Base-by-base conservation (phyloP, 2,888 invertebrate genomes). In the Drosophila subsilvestris region DNA sequence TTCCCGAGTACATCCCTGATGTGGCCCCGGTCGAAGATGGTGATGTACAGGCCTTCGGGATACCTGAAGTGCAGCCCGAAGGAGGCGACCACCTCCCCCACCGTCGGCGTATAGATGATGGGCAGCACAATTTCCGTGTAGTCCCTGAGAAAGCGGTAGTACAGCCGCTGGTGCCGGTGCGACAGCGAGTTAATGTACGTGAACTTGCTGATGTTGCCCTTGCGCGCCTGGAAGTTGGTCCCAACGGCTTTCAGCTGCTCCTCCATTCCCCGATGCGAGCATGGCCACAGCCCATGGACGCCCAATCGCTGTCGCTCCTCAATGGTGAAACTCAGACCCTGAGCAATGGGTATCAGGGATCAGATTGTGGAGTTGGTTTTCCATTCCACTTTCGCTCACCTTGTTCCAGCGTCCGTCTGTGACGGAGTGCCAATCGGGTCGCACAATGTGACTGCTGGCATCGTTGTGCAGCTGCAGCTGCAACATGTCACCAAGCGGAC, bases 21-120 rank as follows among this genome's bases (percentile, higher is more conserved):
- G 43, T 77, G 78, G 3, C 73, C 75, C 1, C 63, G 60, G 45
- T 80, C 80, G 12, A 51, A 50, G 2, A 55, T 62, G 37, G 68
- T 80, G 1, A 80, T 29, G 92, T 97, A 99, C 22, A 99, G 93
- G 1, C 99, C 98, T 69, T 97, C 94, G 0, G 98, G 98, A 71
- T 97, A 94, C 75, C 96, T 95, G 93, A 95, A 98, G 78, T 98
- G 95, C 69, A 97, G 93, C 5, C 98, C 98, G 91, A 96, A 99
- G 91, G 97, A 97, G 93, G 98, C 98, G 92, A 99, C 99, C 18
- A 98, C 98, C 75, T 96, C 93, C 12, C 99, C 99, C 17, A 99
- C 98, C 0, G 98, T 98, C 1, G 99, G 99, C 0, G 99, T 99
- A 93, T 99, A 99, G 25, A 99, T 97, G 61, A 98, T 94, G 0